These are phyloP conservation scores for Myotis davidii DNA, from an alignment of 2,113 vertebrate species.

Conservation along the genomic window DNA sequence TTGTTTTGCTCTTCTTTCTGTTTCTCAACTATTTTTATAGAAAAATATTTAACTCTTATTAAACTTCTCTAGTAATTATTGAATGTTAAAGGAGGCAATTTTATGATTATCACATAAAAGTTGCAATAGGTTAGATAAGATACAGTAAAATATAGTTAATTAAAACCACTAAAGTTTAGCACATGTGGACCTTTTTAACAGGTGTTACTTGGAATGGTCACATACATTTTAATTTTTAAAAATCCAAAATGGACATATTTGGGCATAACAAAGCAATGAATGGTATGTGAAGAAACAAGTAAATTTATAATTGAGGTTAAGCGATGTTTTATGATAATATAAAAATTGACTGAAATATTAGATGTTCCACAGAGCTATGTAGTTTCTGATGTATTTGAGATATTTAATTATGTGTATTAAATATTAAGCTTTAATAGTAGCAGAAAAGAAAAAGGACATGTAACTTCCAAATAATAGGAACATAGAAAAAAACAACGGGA, in stretches of 20 bases:
- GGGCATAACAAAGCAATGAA: background rate
- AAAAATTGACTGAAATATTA: background rate
- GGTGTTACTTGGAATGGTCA: background rate
- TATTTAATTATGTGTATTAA: background rate
- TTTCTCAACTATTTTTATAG: background rate
- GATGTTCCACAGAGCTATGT: background rate
- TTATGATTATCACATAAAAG: background rate
- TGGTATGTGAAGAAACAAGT: background rate
- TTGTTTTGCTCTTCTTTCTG: background rate
- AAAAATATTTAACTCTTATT: background rate
- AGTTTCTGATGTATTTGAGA: background rate
- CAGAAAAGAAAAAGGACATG: background rate
- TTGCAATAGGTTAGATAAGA: background rate
- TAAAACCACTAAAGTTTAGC: background rate
- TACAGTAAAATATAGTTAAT: slow-evolving; percentile 10
- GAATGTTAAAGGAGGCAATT: background rate
- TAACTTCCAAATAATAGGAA: background rate
- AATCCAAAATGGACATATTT: background rate
- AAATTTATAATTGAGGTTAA: background rate
- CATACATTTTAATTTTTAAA: background rate
- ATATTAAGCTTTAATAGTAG: background rate
- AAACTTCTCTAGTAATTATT: background rate
- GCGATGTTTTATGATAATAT: background rate
- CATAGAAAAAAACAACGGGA: background rate
- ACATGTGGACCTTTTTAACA: background rate